phyloP scores from a whole-genome alignment of 2,888 invertebrate species.

The Trachelus stipa region DNA sequence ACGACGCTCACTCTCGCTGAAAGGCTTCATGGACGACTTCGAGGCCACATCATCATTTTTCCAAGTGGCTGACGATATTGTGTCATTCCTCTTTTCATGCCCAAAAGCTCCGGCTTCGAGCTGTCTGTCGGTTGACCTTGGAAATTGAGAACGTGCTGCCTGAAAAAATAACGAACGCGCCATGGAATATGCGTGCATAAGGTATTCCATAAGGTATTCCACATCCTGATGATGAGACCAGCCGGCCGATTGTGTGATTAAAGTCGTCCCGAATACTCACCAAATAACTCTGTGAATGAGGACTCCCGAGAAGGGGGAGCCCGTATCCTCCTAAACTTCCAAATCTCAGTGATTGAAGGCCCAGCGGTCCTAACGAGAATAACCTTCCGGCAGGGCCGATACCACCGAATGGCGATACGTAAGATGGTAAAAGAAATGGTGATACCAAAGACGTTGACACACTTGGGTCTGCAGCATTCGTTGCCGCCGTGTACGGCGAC shows the following conservation, averaged over 20 bases:
- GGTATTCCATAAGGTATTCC: background rate
- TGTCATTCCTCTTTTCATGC: background rate
- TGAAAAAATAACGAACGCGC: constrained; percentile 16
- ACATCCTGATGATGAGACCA: too few species aligned
- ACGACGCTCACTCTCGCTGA: too few species aligned
- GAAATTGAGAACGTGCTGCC: constrained; percentile 19
- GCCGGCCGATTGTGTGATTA: background rate
- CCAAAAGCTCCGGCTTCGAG: constrained; percentile 10
- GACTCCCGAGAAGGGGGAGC: constrained; percentile 3
- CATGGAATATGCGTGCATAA: too few species aligned
- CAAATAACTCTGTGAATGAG: background rate
- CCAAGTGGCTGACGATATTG: background rate
- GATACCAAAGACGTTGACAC: background rate
- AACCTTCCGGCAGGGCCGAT: background rate
- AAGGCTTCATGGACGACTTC: constrained; percentile 39
- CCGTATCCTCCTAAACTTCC: constrained; percentile 6
- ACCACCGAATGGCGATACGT: background rate
- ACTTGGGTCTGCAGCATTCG: background rate
- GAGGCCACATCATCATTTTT: constrained; percentile 38
- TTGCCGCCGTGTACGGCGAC: background rate
- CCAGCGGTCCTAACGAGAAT: constrained; percentile 16
- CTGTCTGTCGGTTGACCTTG: constrained; percentile 18
- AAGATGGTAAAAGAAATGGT: background rate
- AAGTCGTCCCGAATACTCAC: constrained; percentile 7
- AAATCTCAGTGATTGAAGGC: constrained; percentile 9